Evolutionary conservation across 2,888 invertebrate genomes (phyloP).

Genomic region (Rotaria magnacalcarata): DNA sequence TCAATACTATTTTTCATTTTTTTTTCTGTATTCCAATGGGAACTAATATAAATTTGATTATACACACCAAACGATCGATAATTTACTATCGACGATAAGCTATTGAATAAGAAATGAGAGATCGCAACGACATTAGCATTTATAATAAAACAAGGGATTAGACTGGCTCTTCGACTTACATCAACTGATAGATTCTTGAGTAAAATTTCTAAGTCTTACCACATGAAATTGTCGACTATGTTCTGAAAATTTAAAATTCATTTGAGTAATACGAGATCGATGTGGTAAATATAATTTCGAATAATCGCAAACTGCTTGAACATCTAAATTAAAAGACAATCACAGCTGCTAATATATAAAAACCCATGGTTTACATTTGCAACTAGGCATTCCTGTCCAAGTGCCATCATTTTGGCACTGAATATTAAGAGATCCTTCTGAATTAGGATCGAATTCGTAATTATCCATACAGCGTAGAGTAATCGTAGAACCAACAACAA

Average conservation of each 20-base stretch:
- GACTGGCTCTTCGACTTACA: too few relatives aligned
- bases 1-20: too few relatives aligned
- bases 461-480: neutral
- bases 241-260: slow-evolving; percentile 32
- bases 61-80: neutral
- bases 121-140: neutral
- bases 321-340: neutral
- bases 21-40: neutral
- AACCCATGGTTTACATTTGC: neutral
- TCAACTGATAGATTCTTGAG: too few relatives aligned
- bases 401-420: neutral
- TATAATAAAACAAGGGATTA: neutral
- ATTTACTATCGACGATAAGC: neutral
- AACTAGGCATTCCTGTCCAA: slow-evolving; percentile 3
- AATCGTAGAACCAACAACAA: neutral
- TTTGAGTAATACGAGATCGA: neutral
- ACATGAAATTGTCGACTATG: neutral
- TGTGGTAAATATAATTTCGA: slow-evolving; percentile 9
- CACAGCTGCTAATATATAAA: too few relatives aligned
- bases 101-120: neutral
- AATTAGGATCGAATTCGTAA: neutral
- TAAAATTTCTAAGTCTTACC: neutral
- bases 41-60: neutral
- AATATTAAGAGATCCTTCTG: neutral
- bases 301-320: neutral